These are phyloP conservation scores for Grallaria varia DNA, from an alignment of 2,113 vertebrate genomes.

Conservation along the genomic window DNA sequence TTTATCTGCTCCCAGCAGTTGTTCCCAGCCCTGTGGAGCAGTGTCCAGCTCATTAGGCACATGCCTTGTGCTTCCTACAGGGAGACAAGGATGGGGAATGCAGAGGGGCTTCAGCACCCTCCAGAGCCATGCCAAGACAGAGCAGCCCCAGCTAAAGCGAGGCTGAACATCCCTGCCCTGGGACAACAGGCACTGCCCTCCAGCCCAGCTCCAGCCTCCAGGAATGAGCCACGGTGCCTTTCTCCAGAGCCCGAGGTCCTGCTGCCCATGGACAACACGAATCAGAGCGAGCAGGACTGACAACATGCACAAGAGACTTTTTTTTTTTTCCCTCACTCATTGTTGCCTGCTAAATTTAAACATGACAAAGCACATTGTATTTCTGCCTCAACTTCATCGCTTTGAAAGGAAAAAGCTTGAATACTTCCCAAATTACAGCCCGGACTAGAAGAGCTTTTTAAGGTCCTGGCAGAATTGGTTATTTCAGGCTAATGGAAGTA, in stretches of 20 bases:
- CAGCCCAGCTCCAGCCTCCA: not conserved
- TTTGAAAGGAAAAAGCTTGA: not conserved
- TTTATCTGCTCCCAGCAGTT: not conserved
- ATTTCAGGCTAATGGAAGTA: not conserved
- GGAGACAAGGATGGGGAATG: fast-evolving
- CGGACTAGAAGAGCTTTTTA: not conserved
- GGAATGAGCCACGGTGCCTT: not conserved
- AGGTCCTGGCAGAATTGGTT: not conserved
- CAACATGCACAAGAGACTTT: too few relatives aligned
- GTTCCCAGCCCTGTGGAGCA: fast-evolving
- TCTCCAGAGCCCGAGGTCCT: not conserved
- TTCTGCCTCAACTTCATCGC: constrained; percentile 22
- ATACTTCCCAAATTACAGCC: not conserved
- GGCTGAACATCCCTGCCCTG: not conserved
- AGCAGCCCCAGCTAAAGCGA: not conserved
- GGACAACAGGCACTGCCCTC: not conserved
- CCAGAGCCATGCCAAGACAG: not conserved
- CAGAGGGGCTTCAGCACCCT: not conserved
- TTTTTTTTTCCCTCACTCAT: not conserved
- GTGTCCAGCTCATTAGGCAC: not conserved
- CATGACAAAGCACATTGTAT: constrained; percentile 42
- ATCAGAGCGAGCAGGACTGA: constrained; percentile 4
- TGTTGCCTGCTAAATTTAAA: constrained; percentile 51
- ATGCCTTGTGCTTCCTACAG: not conserved
- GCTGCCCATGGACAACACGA: not conserved